A percentile compares a stretch with the other conserved stretches of the same genome.
Conservation (phyloP, 2,113 vertebrate genomes). For the Poeciliopsis turrubarensis region DNA sequence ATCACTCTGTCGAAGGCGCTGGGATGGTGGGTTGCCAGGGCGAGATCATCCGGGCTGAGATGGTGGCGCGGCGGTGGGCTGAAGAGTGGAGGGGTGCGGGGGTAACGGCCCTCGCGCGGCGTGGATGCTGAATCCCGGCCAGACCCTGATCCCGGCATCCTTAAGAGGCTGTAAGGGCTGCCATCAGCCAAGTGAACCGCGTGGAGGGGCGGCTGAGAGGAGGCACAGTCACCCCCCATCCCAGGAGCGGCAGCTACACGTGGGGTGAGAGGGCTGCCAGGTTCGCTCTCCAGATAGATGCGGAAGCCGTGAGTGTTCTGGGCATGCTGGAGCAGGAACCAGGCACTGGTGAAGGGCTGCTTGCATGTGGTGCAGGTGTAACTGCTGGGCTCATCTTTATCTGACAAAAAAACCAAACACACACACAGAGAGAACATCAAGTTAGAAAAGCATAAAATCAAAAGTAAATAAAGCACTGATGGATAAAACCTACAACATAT, state of each 20-base stretch:
- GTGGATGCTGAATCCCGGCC: conserved; percentile 89
- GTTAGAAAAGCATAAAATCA: background rate
- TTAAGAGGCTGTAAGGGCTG: conserved; percentile 96
- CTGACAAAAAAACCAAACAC: conserved; percentile 79
- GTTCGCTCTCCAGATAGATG: conserved; percentile 99
- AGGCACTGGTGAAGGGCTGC: conserved; percentile 99
- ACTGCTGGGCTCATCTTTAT: conserved; percentile 99
- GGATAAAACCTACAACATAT: background rate
- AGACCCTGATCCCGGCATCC: conserved; percentile 94
- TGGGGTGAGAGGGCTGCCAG: conserved; percentile 95
- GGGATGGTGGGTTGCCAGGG: conserved; percentile 96
- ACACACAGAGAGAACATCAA: conserved; percentile 12
- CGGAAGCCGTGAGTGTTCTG: conserved; percentile 99
- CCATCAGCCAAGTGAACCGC: conserved; percentile 96
- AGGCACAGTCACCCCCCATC: conserved; percentile 95
- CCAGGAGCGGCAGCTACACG: conserved; percentile 94
- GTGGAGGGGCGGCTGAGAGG: conserved; percentile 94
- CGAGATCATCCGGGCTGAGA: conserved; percentile 97
- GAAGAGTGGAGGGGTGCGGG: conserved; percentile 94
- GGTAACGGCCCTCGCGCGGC: conserved; percentile 93
- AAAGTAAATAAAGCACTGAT: background rate
- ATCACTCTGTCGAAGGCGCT: conserved; percentile 98
- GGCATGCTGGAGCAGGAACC: conserved; percentile 99
- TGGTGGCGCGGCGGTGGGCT: conserved; percentile 96
- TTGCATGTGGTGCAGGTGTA: conserved; percentile 99